Evolutionary conservation across 1,140 invertebrate species (phyloP).

Genomic region (Agraylea sexmaculata): DNA sequence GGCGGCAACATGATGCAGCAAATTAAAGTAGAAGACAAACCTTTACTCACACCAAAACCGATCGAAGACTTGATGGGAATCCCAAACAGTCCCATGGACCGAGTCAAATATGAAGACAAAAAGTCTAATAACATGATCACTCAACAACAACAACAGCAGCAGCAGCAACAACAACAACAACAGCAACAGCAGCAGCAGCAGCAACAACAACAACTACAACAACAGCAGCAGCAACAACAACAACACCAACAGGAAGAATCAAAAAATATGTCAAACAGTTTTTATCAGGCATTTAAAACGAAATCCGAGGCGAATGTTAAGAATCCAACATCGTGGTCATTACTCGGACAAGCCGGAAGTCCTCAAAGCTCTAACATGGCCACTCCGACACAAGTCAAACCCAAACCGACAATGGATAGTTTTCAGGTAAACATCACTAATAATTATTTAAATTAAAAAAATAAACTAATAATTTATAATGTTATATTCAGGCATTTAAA

Average conservation of each 20-base stretch:
- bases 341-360: slow-evolving; percentile 69
- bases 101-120: slow-evolving; percentile 31
- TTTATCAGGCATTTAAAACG: slow-evolving; percentile 52
- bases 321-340: slow-evolving; percentile 88
- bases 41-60: slow-evolving; percentile 44
- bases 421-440: slow-evolving; percentile 41
- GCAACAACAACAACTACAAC: slow-evolving; percentile 12
- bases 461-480: background rate
- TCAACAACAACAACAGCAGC: slow-evolving; percentile 25
- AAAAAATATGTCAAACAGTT: slow-evolving; percentile 43
- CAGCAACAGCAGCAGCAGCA: slow-evolving; percentile 16
- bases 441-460: background rate
- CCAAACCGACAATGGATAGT: slow-evolving; percentile 56
- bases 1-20: slow-evolving; percentile 34
- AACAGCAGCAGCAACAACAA: slow-evolving; percentile 8
- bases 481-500: slow-evolving; percentile 61
- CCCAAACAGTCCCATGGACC: slow-evolving; percentile 36
- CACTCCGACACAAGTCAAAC: slow-evolving; percentile 45
- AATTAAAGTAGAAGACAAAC: slow-evolving; percentile 44
- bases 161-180: slow-evolving; percentile 25
- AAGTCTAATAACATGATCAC: slow-evolving; percentile 34
- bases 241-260: slow-evolving; percentile 26
- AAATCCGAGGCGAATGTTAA: slow-evolving; percentile 67
- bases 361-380: slow-evolving; percentile 48
- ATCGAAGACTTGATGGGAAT: slow-evolving; percentile 49